Evolutionary conservation across 2,888 invertebrate genomes (phyloP), one percentile per base, ranked within the genome.

Genomic region (Plusia festucae): DNA sequence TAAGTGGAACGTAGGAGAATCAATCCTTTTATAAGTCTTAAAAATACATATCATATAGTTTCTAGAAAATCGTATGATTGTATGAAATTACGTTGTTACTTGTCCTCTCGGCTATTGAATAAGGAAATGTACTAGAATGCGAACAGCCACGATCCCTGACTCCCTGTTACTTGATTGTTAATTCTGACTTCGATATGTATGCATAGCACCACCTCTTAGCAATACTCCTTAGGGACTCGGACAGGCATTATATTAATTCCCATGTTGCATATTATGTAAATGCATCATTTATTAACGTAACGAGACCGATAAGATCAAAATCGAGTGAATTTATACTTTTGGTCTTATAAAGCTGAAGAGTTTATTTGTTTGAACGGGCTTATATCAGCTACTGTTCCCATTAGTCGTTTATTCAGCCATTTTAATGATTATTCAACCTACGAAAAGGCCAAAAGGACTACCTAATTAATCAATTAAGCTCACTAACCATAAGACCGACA

Each of bases 81-180:
- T n/a, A n/a, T n/a, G 24, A 24, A 9, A 30, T 30, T 15, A 34
- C 34, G 34, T 40, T 40, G 6, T 40, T n/a, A 40, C n/a, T 40
- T 40, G 40, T 40, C 40, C 5, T n/a, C 15, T n/a, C 7, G 15
- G 15, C 15, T 40, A 40, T 40, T 40, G 40, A 40, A 40, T 40
- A 40, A 40, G n/a, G 40, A 40, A 40, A 40, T n/a, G 40, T 40
- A 40, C 40, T 40, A 40, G 40, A 40, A 40, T 40, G 40, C n/a
- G 40, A 40, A 40, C n/a, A n/a, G n/a, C n/a, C 6, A 5, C n/a
- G n/a, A 40, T 5, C 40, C n/a, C 40, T 40, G n/a, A n/a, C n/a
- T n/a, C n/a, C n/a, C n/a, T n/a, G n/a, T n/a, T n/a, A n/a, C n/a
- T 5, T 6, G 15, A n/a, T 40, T 40, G n/a, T 15, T 40, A 15